Percentiles rank a stretch among this genome's conserved stretches.
Evolutionary conservation across 2,113 vertebrate genomes (phyloP).

Genomic region (Callipepla squamata): DNA sequence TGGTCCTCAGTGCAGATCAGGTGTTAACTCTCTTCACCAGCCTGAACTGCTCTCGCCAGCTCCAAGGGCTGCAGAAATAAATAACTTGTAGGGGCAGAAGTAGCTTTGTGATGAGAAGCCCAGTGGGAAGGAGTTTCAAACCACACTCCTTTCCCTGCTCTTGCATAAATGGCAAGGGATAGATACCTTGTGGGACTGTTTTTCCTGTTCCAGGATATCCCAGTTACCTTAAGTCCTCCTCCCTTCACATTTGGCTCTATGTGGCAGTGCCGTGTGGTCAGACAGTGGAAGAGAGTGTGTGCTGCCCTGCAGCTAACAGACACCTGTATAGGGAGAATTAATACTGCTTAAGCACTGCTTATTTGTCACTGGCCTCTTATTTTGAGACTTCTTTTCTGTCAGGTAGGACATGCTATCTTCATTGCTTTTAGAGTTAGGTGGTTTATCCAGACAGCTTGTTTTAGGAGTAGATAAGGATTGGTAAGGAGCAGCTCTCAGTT

Average conservation of each 20-base stretch:
- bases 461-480: background rate
- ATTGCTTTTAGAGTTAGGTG: background rate
- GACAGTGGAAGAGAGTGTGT: background rate
- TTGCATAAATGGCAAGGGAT: background rate
- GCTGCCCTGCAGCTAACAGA: background rate
- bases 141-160: background rate
- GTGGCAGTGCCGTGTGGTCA: background rate
- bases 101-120: background rate
- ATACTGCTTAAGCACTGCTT: background rate
- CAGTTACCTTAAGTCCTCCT: background rate
- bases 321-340: background rate
- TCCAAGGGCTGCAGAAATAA: background rate
- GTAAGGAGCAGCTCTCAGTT: background rate
- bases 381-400: background rate
- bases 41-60: background rate
- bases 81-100: fast-evolving
- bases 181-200: background rate
- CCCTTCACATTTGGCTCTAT: background rate
- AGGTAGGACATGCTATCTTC: background rate
- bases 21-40: background rate
- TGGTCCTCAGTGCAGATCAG: fast-evolving
- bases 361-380: background rate
- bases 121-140: background rate
- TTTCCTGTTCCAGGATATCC: background rate
- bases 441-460: background rate